Evolutionary conservation across 2,113 vertebrate genomes (phyloP), one percentile per base, ranked within the genome.

Genomic region (Zosterops hypoxanthus): DNA sequence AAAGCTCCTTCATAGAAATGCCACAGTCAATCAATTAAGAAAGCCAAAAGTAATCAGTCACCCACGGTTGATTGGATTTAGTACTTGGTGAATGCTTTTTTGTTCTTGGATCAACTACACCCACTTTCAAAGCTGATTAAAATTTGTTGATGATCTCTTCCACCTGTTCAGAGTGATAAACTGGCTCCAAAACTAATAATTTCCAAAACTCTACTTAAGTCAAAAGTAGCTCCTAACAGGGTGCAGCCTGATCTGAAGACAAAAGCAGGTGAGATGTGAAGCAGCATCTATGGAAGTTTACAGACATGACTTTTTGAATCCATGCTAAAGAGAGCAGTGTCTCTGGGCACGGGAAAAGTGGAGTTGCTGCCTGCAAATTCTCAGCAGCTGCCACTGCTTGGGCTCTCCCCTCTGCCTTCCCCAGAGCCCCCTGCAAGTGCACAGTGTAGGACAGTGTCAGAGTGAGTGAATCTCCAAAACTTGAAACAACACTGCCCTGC

Each of bases 101-200:
- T 95, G 82, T 96, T 98, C 87, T 78, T 65, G 83, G 72, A 92
- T 93, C 90, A 96, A 59, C 97, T 96, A 93, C 97, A 94, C 94
- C 96, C 94, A 96, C 95, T 97, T 97, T 86, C 91, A 95, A 94
- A 97, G 97, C 96, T 95, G 97, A 97, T 97, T 97, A 94, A 94
- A 96, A 96, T 53, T 68, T 94, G 94, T 83, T 94, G 22, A 95
- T 44, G 44, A 94, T 93, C 91, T 96, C 90, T 97, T 97, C 94
- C 96, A 97, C 97, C 97, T 96, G 81, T 83, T 96, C 71, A 86
- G 90, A 75, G 88, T 94, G 93, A 96, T 93, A 96, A 96, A 93
- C 71, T 70, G 63, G 80, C 92, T 97, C 92, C 82, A 91, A 93
- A 97, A 94, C 36, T 9, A 95, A 96, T 71, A 57, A 93, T 56